phyloP scores from a whole-genome alignment of 2,113 vertebrate species.

The Cheilinus undulatus region DNA sequence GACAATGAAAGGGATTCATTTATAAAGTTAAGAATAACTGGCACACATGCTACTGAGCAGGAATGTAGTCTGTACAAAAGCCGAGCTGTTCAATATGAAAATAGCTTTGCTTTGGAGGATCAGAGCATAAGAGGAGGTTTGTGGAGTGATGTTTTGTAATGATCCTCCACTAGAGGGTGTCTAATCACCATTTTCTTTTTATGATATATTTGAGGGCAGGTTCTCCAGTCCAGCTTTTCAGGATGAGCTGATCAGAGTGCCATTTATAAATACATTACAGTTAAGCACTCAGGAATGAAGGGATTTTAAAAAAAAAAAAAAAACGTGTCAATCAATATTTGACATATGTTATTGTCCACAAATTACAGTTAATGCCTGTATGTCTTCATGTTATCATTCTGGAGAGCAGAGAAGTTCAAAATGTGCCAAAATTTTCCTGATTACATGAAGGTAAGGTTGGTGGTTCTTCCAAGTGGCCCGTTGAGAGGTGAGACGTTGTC shows the following conservation, averaged over 20 bases:
- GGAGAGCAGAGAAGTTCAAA: not conserved
- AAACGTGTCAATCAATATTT: not conserved
- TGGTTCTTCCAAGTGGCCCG: slow-evolving; percentile 22
- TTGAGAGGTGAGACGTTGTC: slow-evolving; percentile 20
- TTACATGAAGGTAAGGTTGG: slow-evolving; percentile 8
- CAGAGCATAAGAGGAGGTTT: slow-evolving; percentile 20
- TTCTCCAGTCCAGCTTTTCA: not conserved
- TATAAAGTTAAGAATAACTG: slow-evolving; percentile 44
- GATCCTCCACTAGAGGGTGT: slow-evolving; percentile 79
- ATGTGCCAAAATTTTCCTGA: not conserved
- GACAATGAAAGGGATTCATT: slow-evolving; percentile 61
- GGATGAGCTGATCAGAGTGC: not conserved
- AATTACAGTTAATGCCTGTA: not conserved
- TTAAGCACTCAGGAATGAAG: not conserved
- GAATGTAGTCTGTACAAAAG: slow-evolving; percentile 21
- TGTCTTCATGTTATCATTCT: not conserved
- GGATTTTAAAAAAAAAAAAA: too few relatives aligned
- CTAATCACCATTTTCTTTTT: slow-evolving; percentile 65
- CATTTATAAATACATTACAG: slow-evolving; percentile 12
- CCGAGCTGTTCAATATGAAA: slow-evolving; percentile 30
- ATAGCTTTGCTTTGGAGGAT: slow-evolving; percentile 19
- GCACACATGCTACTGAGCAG: slow-evolving; percentile 29
- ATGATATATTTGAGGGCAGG: slow-evolving; percentile 15
- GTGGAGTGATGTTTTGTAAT: slow-evolving; percentile 40
- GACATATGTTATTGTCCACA: not conserved